Conservation (phyloP, 2,797 vertebrate genomes). For the Synaphobranchus kaupii region DNA sequence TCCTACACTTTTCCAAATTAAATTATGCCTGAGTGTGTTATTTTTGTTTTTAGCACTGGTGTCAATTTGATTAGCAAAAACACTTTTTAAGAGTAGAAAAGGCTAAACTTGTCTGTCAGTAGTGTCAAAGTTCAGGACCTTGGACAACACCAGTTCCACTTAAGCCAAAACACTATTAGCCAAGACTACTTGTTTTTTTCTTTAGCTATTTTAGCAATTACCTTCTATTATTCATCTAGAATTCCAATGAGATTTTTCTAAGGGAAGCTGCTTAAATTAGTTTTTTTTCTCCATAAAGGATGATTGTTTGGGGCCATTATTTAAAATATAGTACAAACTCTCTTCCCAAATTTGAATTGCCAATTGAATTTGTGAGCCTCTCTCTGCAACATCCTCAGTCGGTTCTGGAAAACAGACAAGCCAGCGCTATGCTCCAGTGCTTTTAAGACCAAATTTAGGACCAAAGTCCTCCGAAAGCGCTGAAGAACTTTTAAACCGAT, state of each 20-base stretch:
- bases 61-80: not conserved
- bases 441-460: not conserved
- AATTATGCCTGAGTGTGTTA: not conserved
- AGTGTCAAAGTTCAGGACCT: slow-evolving; percentile 21
- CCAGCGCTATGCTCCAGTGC: not conserved
- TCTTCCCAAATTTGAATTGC: not conserved
- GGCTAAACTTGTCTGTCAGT: not conserved
- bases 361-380: no score
- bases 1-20: no score
- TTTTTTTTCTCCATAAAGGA: not conserved
- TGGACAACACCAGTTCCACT: slow-evolving; percentile 22
- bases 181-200: not conserved
- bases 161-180: not conserved
- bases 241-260: not conserved
- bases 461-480: not conserved
- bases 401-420: not conserved
- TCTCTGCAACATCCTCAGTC: not conserved
- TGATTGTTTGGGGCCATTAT: not conserved
- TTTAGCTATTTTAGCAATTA: not conserved
- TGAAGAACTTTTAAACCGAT: slow-evolving; percentile 28
- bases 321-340: not conserved
- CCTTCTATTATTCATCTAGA: not conserved
- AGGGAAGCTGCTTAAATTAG: not conserved
- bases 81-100: not conserved
- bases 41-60: not conserved